Evolutionary conservation across 2,797 vertebrate species (phyloP), one percentile per base, ranked within the genome.

Genomic region (Onychomys arenicola): DNA sequence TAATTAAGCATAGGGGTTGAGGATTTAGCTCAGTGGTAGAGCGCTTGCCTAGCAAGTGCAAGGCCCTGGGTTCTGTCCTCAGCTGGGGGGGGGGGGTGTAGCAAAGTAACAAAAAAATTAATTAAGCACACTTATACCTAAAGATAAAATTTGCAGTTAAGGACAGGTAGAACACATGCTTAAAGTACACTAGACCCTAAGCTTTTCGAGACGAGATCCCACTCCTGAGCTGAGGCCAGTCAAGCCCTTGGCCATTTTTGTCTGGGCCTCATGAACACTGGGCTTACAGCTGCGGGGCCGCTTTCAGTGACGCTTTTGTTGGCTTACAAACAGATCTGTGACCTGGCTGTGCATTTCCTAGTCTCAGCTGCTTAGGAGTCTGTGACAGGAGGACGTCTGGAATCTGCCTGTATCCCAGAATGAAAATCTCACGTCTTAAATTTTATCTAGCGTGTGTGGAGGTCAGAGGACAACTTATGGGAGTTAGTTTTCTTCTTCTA

Each of bases 121-220:
- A 96, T 78, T 87, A 83, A 94, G 25, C 29, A 69, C n/a, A 77
- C 78, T 76, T 94, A 52, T 52, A 63, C 10, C 67, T 92, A 73
- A 91, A 83, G 80, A 73, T 92, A 63, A 73, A n/a, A 49, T 52
- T 13, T 78, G 3, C 37, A 59, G 55, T 40, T 76, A 21, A 32
- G 40, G 37, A 83, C 21, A 40, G 37, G 78, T 17, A n/a, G 40
- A 52, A 27, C 29, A 12, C 71, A 55, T 17, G 57, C 3, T 40
- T 49, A 63, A 16, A 43, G 29, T 49, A 32, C 14, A 11, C 40
- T 49, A 73, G 67, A 43, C 57, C 67, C 63, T 69, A 0, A 34
- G 1, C 43, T 86, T 46, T 29, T 61, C 17, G 37, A 83, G 37
- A 61, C 7, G 43, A 29, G 57, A 14, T 61, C 57, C 52, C 46